phyloP scores from a whole-genome alignment of 2,888 invertebrate genomes.

The Pediacus dermestoides region DNA sequence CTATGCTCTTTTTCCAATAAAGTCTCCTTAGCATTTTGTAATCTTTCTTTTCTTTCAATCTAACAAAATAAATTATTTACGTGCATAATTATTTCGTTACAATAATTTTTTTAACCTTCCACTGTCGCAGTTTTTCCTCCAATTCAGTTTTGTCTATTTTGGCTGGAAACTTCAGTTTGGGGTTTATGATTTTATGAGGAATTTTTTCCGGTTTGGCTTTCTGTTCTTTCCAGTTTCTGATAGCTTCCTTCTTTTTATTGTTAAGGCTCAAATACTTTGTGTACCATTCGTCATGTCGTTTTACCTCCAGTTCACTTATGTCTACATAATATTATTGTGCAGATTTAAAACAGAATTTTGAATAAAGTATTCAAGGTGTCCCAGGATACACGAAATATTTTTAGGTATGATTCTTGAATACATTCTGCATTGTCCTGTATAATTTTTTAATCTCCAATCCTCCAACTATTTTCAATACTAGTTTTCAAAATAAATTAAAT shows the following conservation, averaged over 20 bases:
- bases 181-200: constrained; percentile 4
- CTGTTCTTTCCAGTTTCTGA: constrained; percentile 49
- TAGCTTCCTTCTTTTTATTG: constrained; percentile 46
- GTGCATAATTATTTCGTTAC: constrained; percentile 7
- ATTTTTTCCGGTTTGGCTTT: constrained; percentile 27
- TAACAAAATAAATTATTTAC: constrained; percentile 14
- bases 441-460: too few relatives aligned
- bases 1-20: constrained; percentile 20
- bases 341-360: constrained; percentile 8
- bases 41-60: constrained; percentile 39
- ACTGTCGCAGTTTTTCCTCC: constrained; percentile 30
- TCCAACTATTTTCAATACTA: too few relatives aligned
- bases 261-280: constrained; percentile 48
- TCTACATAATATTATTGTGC: constrained; percentile 32
- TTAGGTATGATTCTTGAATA: too few relatives aligned
- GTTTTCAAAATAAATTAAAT: too few relatives aligned
- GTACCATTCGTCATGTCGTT: constrained; percentile 53
- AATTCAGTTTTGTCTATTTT: constrained; percentile 14
- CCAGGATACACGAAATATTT: too few relatives aligned
- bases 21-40: too few relatives aligned
- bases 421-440: too few relatives aligned
- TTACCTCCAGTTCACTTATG: constrained; percentile 44
- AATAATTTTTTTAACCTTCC: constrained; percentile 31
- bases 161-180: constrained; percentile 13
- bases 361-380: too few relatives aligned